Base-by-base conservation (phyloP, 2,797 vertebrate genomes). In the Yasuhikotakia modesta region DNA sequence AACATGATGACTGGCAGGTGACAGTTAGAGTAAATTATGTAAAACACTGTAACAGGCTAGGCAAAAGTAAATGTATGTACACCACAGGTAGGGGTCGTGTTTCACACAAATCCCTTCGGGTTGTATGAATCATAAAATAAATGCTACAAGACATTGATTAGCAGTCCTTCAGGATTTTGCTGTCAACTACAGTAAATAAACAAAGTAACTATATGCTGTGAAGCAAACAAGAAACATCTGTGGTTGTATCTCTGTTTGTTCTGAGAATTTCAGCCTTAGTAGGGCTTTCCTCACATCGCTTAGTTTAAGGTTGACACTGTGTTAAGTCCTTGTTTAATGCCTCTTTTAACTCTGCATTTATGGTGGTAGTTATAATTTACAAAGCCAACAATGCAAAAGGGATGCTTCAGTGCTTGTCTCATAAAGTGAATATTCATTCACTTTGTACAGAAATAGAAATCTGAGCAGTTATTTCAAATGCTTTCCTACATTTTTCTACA, bases 171-270 rank as follows among this genome's bases (percentile, higher is more conserved):
- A 13, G 57, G 43, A 77, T 77, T 35, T 66, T 66, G 30, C 27
- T 66, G 66, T 70, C 55, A 24, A 43, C 66, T 24, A 21, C 24
- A 43, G 17, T 19, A 67, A 76, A 58, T 58, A 48, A 43, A 60
- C 48, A 57, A 4, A 57, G 60, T 14, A 46, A 76, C 21, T 35
- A 27, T 67, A 58, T n/a, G 46, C 67, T 60, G 72, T 13, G 61
- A 50, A 12, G n/a, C 45, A 39, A 74, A 75, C 64, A 55, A 55
- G 32, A 69, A 80, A 53, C 71, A 70, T 75, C 65, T 75, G 79
- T 12, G 30, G 11, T 24, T 35, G 1, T 27, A 35, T 55, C 7
- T 64, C 39, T 68, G 67, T 76, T 67, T 39, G 50, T 71, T 67
- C 35, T 79, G 65, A 68, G 35, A 73, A 60, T 45, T 22, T 66